These are phyloP conservation scores for Calameuta idolon DNA, from an alignment of 2,888 invertebrate genomes.

Conservation along the genomic window DNA sequence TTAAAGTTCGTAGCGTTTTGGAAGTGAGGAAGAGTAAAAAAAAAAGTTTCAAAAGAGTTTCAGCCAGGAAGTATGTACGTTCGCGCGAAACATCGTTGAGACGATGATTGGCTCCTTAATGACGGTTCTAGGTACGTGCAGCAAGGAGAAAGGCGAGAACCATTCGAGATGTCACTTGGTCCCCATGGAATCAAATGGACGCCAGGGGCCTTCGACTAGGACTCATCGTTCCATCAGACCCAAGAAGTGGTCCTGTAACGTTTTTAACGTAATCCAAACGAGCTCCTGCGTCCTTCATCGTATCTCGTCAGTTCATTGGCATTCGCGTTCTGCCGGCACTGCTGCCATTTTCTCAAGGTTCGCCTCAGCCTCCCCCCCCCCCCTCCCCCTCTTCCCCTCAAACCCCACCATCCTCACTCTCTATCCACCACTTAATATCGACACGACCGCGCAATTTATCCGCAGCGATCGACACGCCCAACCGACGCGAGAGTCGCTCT, in stretches of 20 bases:
- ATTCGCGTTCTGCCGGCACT: conserved; percentile 39
- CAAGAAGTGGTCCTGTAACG: neutral
- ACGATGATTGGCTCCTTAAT: neutral
- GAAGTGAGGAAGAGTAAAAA: neutral
- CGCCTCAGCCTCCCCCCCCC: no score
- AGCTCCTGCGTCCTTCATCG: conserved; percentile 38
- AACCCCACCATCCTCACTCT: conserved; percentile 55
- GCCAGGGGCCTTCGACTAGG: neutral
- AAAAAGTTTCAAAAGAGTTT: neutral
- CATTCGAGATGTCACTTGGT: neutral
- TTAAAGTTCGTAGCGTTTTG: neutral
- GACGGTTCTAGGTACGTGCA: neutral
- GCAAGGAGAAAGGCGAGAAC: neutral
- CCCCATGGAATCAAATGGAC: neutral
- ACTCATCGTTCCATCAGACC: no score
- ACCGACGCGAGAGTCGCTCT: conserved; percentile 42
- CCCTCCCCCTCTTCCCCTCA: neutral
- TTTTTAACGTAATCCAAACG: neutral
- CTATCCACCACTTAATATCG: conserved; percentile 51
- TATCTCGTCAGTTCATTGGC: conserved; percentile 54
- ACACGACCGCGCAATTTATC: conserved; percentile 51
- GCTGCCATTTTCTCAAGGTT: neutral
- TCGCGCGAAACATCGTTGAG: neutral
- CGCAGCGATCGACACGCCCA: conserved; percentile 51
- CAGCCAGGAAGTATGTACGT: neutral